Evolutionary conservation across 2,888 invertebrate genomes (phyloP).

Genomic region (Mesochorus sp.): DNA sequence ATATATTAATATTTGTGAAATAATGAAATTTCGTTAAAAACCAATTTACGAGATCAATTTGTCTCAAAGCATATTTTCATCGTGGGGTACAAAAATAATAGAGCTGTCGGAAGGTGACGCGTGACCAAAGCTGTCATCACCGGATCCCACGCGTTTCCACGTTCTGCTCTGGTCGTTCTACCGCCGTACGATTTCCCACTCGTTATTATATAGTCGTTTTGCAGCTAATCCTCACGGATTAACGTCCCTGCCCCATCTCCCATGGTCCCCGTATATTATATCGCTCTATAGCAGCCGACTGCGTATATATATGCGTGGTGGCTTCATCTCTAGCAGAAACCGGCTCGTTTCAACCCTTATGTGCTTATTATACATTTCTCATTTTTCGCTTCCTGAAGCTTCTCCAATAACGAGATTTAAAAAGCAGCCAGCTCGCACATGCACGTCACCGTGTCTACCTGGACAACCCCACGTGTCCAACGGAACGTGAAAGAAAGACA

Average conservation of each 20-base stretch:
- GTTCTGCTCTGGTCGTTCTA: slow-evolving; percentile 4
- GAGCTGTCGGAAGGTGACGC: slow-evolving; percentile 29
- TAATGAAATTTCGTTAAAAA: no score
- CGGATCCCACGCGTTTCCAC: slow-evolving; percentile 35
- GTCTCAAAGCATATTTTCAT: background rate
- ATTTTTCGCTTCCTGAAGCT: slow-evolving; percentile 66
- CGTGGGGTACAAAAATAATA: slow-evolving; percentile 23
- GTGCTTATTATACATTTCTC: slow-evolving; percentile 73
- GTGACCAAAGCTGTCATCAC: slow-evolving; percentile 48
- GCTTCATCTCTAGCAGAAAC: slow-evolving; percentile 8
- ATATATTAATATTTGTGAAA: no score
- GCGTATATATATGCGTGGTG: slow-evolving; percentile 16
- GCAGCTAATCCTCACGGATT: slow-evolving; percentile 70
- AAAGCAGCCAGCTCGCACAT: slow-evolving; percentile 67
- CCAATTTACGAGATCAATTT: background rate
- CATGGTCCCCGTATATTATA: slow-evolving; percentile 19
- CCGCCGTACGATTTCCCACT: background rate
- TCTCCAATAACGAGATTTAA: slow-evolving; percentile 77
- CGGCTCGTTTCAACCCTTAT: slow-evolving; percentile 55
- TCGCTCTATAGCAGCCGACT: slow-evolving; percentile 54
- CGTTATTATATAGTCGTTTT: slow-evolving; percentile 58
- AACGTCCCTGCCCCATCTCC: slow-evolving; percentile 61
- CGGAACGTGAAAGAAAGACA: slow-evolving; percentile 62
- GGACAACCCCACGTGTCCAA: slow-evolving; percentile 55
- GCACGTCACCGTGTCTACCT: slow-evolving; percentile 61